phyloP scores from a whole-genome alignment of 1,140 invertebrate genomes.

The Rhyzopertha dominica region DNA sequence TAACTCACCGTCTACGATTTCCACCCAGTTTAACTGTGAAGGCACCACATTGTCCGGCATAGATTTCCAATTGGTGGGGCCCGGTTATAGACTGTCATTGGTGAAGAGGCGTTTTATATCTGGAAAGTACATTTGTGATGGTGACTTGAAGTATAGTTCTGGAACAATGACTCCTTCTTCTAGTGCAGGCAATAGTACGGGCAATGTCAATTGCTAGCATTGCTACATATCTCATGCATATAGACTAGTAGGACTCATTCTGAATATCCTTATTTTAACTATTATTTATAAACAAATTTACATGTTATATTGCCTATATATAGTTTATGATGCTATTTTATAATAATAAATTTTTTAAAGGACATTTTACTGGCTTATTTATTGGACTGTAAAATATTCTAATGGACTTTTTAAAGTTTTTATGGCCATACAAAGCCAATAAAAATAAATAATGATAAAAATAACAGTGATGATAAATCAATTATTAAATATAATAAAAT shows the following conservation, averaged over 20 bases:
- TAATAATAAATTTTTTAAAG: slow-evolving; percentile 30
- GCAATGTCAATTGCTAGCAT: slow-evolving; percentile 40
- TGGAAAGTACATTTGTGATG: slow-evolving; percentile 87
- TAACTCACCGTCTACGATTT: slow-evolving; percentile 74
- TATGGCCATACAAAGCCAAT: too few species aligned
- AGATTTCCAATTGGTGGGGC: slow-evolving; percentile 84
- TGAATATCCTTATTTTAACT: slow-evolving; percentile 21
- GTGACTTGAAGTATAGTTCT: slow-evolving; percentile 56
- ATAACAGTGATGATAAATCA: too few species aligned
- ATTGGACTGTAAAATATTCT: too few species aligned
- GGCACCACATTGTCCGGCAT: slow-evolving; percentile 90
- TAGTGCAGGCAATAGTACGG: slow-evolving; percentile 24
- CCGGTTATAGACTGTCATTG: slow-evolving; percentile 87
- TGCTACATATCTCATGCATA: slow-evolving; percentile 34
- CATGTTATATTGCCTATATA: slow-evolving; percentile 37
- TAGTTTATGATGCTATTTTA: slow-evolving; percentile 43
- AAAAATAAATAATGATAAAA: too few species aligned
- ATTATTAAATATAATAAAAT: too few species aligned
- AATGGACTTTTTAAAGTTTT: too few species aligned
- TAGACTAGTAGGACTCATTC: slow-evolving; percentile 17
- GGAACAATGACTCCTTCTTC: slow-evolving; percentile 33
- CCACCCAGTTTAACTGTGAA: slow-evolving; percentile 91
- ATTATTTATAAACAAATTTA: slow-evolving; percentile 37
- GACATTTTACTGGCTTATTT: too few species aligned
- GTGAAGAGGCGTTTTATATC: slow-evolving; percentile 92